These are phyloP conservation scores for Orius insidiosus DNA, from an alignment of 1,140 invertebrate genomes.

Conservation along the genomic window DNA sequence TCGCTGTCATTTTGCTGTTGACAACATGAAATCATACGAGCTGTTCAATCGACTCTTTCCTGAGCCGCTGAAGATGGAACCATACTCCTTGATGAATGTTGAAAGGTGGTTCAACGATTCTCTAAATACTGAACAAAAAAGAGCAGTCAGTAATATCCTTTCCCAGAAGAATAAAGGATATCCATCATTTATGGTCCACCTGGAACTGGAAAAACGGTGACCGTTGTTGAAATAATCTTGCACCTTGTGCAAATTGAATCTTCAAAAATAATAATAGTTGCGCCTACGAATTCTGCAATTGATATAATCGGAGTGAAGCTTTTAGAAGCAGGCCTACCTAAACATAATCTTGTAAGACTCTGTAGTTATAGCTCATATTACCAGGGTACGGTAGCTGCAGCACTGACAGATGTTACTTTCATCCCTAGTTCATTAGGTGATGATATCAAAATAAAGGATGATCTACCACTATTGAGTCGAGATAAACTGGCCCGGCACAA, in stretches of 20 bases:
- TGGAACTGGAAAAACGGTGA: slow-evolving; percentile 92
- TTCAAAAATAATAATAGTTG: slow-evolving; percentile 53
- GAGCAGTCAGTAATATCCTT: slow-evolving; percentile 62
- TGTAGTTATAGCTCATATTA: slow-evolving; percentile 36
- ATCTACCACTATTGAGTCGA: slow-evolving; percentile 1
- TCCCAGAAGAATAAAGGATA: slow-evolving; percentile 47
- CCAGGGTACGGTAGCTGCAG: not conserved
- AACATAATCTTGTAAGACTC: slow-evolving; percentile 49
- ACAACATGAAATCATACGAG: not conserved
- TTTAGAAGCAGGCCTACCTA: slow-evolving; percentile 35
- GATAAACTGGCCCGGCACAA: slow-evolving; percentile 45
- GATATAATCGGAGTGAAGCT: slow-evolving; percentile 57
- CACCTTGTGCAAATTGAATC: slow-evolving; percentile 52
- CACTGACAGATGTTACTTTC: slow-evolving; percentile 1
- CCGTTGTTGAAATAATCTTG: slow-evolving; percentile 68
- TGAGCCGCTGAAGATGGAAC: not conserved
- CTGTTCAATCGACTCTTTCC: slow-evolving; percentile 3
- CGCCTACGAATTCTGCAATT: slow-evolving; percentile 77
- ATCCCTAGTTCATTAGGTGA: slow-evolving; percentile 26
- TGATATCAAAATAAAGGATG: slow-evolving; percentile 32
- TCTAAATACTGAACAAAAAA: slow-evolving; percentile 64
- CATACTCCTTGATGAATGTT: not conserved
- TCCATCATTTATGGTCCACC: slow-evolving; percentile 86
- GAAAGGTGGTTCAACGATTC: slow-evolving; percentile 48
- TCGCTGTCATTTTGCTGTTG: slow-evolving; percentile 10